Base-by-base conservation (phyloP, 2,797 vertebrate species). In the Semaprochilodus insignis region DNA sequence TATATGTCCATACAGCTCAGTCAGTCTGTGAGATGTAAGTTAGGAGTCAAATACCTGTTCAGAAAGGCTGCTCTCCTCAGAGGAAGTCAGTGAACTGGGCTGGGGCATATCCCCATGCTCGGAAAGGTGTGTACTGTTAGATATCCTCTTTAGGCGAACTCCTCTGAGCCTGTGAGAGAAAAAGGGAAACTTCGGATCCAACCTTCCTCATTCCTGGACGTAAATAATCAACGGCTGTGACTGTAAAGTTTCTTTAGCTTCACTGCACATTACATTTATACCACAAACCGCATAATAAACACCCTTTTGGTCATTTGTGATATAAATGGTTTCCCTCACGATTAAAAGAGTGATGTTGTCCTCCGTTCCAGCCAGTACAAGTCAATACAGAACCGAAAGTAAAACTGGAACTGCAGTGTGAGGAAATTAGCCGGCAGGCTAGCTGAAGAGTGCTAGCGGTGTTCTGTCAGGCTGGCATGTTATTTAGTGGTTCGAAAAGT, bases 331-430 rank as follows among this genome's bases (percentile, higher is more conserved):
- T 40, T 6, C 19, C 17, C 34, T 13, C 31, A 36, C 13, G 36
- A 8, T 21, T n/a, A 48, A 51, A 51, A 52, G 4, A 23, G 23
- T 6, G 2, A 48, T 16, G n/a, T n/a, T n/a, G n/a, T 15, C 60
- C 36, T 15, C 13, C 2, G 15, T 25, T 72, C 10, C 14, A 23
- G 51, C 21, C 16, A 8, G 16, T 52, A 16, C 11, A 7, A 60
- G 73, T 23, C 73, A 74, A 13, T n/a, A 13, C 36, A 6, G 13
- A 74, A 74, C 10, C 23, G 73, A 75, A 60, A 75, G 73, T 60
- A 44, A 75, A 60, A 75, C 8, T 23, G 23, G 25, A 15, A 59
- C 25, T 54, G 34, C 6, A 13, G 5, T n/a, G 0, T n/a, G 36
- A 51, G 69, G 69, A 71, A 71, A 48, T 19, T 17, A 34, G 7